phyloP scores from a whole-genome alignment of 2,113 vertebrate species.

The Pycnonotus jocosus region DNA sequence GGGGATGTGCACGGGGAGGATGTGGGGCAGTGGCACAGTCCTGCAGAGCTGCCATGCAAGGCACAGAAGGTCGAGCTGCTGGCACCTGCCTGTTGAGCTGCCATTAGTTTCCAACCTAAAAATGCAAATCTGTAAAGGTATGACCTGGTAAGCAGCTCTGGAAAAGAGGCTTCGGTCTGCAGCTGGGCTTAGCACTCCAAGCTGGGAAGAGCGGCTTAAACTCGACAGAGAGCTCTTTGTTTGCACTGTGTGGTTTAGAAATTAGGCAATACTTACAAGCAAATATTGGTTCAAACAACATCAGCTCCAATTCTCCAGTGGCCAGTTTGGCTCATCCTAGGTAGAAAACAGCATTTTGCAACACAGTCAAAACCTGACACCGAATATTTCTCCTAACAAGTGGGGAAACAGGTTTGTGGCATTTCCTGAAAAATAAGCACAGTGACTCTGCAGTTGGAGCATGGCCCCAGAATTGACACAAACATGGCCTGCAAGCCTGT shows the following conservation, averaged over 20 bases:
- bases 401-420: neutral
- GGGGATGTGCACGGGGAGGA: rapidly evolving
- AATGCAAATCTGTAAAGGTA: neutral
- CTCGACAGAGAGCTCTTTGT: slow-evolving; percentile 30
- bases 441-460: neutral
- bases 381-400: neutral
- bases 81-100: neutral
- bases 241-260: neutral
- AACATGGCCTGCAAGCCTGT: neutral
- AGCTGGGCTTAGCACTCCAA: neutral
- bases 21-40: neutral
- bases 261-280: slow-evolving; percentile 36
- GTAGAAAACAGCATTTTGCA: slow-evolving; percentile 30
- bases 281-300: slow-evolving; percentile 58
- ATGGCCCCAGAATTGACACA: neutral
- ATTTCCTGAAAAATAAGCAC: neutral
- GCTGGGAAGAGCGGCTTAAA: neutral
- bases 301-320: neutral
- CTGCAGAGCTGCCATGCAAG: neutral
- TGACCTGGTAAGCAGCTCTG: neutral
- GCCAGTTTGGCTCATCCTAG: neutral
- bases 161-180: neutral
- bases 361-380: neutral
- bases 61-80: neutral
- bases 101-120: neutral